A percentile compares a stretch with the other conserved stretches of the same genome.
phyloP scores from a whole-genome alignment of 1,140 invertebrate species.

The Drosophila mojavensis region DNA sequence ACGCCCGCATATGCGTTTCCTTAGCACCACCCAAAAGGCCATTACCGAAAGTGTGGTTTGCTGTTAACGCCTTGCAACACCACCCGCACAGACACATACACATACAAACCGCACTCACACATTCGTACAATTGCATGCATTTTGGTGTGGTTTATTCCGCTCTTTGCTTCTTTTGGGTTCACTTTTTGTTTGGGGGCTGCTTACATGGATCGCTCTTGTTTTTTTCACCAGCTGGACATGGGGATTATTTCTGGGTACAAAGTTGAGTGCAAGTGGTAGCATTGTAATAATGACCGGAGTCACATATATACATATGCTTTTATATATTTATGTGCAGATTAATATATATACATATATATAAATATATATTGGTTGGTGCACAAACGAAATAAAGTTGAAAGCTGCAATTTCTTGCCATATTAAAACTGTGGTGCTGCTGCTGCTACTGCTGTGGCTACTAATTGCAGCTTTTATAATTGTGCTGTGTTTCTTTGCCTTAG shows the following conservation, averaged over 20 bases:
- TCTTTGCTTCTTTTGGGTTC: conserved; percentile 17
- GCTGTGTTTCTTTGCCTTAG: background rate
- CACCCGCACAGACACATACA: conserved; percentile 18
- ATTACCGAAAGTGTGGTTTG: conserved; percentile 73
- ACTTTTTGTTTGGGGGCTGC: conserved; percentile 11
- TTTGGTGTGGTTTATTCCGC: conserved; percentile 27
- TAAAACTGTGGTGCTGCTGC: background rate
- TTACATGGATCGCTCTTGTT: background rate
- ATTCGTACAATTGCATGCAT: conserved; percentile 24
- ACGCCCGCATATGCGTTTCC: conserved; percentile 28
- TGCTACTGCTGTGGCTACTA: conserved; percentile 17
- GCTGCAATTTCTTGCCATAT: conserved; percentile 19
- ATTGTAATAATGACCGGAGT: conserved; percentile 36
- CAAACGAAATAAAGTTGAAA: no score
- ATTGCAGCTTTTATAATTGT: conserved; percentile 7
- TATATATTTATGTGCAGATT: background rate
- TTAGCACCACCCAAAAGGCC: conserved; percentile 50
- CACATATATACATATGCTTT: background rate
- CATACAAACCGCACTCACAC: conserved; percentile 13
- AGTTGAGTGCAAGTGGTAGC: conserved; percentile 39
- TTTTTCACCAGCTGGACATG: conserved; percentile 18
- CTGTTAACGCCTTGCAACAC: conserved; percentile 60
- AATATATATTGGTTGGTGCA: no score
- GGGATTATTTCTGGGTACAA: conserved; percentile 31
- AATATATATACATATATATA: background rate